A percentile compares a stretch with the other conserved stretches of the same genome.
phyloP scores from a whole-genome alignment of 2,888 invertebrate genomes.

The Melangyna quadrimaculata region DNA sequence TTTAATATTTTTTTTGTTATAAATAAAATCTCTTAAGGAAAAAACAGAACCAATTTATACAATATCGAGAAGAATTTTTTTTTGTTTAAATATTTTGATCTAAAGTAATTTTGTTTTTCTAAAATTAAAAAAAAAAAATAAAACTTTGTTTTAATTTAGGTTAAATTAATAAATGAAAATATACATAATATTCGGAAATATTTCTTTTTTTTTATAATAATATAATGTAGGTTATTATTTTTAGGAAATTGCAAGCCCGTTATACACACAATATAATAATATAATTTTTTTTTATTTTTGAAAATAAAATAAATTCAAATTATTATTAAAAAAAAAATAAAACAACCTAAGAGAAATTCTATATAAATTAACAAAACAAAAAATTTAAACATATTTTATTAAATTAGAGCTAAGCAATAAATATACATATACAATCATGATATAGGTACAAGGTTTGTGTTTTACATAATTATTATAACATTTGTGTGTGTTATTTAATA shows the following conservation, averaged over 20 bases:
- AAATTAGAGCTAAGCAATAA: slow-evolving; percentile 50
- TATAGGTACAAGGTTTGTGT: slow-evolving; percentile 68
- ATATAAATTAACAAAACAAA: background rate
- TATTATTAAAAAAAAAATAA: too few species aligned
- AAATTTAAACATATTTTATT: background rate
- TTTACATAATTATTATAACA: slow-evolving; percentile 33
- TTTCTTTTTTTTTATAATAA: background rate
- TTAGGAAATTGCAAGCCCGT: slow-evolving; percentile 54
- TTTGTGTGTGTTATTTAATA: background rate
- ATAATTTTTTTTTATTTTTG: background rate
- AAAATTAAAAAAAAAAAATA: slow-evolving; percentile 9
- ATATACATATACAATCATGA: slow-evolving; percentile 57
- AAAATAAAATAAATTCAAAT: slow-evolving; percentile 6
- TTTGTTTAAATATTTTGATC: background rate
- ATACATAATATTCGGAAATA: background rate
- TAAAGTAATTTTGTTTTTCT: background rate
- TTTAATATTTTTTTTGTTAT: slow-evolving; percentile 38
- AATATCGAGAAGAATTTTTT: slow-evolving; percentile 11
- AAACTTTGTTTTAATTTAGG: slow-evolving; percentile 49
- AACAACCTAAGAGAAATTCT: slow-evolving; percentile 64
- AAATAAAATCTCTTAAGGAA: slow-evolving; percentile 34
- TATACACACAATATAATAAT: background rate
- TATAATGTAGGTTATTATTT: background rate
- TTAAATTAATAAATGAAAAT: background rate
- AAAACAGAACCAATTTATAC: slow-evolving; percentile 27